Base-by-base conservation (phyloP, 2,888 invertebrate species). In the Aproaerema taeniolella region DNA sequence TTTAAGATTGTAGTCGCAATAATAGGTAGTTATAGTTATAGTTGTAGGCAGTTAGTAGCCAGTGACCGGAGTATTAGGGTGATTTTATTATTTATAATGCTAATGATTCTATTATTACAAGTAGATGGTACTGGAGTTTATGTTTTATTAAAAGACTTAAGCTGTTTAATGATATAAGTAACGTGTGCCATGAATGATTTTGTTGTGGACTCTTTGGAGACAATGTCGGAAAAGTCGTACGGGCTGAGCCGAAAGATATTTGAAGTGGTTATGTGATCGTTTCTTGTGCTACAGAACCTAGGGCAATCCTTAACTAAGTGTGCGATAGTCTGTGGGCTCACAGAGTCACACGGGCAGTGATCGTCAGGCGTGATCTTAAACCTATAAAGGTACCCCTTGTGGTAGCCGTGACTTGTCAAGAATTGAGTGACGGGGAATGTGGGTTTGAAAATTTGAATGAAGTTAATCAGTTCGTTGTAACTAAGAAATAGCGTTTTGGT, bases 391-490 rank as follows among this genome's bases (percentile, higher is more conserved):
- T 46, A 42, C 13, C 14, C 31, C n/a, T 39, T 43, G 9, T 43
- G 43, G 28, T 38, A 42, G 2, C 43, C 41, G 14, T 46, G 46
- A 16, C 37, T 40, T 2, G 30, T 44, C 0, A 42, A 20, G 2
- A 31, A n/a, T 14, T 43, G 46, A 1, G 46, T 46, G 6, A 37
- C 10, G 1, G 11, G 12, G 12, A 46, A 46, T 2, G 24, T 11
- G 1, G 30, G 46, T 15, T 10, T n/a, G 1, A 41, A 11, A 4
- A 17, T 20, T 1, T 12, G 7, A n/a, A 41, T 2, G 9, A 20
- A 34, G 1, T 16, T 0, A 1, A 3, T 16, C 1, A 41, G 9
- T 0, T 31, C 20, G 1, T 33, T n/a, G 16, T 29, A 9, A 7
- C 10, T 38, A 1, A 38, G 30, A 2, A 30, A 31, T 1, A 34